Evolutionary conservation across 2,888 invertebrate genomes (phyloP).

Genomic region (Nomada fabriciana): DNA sequence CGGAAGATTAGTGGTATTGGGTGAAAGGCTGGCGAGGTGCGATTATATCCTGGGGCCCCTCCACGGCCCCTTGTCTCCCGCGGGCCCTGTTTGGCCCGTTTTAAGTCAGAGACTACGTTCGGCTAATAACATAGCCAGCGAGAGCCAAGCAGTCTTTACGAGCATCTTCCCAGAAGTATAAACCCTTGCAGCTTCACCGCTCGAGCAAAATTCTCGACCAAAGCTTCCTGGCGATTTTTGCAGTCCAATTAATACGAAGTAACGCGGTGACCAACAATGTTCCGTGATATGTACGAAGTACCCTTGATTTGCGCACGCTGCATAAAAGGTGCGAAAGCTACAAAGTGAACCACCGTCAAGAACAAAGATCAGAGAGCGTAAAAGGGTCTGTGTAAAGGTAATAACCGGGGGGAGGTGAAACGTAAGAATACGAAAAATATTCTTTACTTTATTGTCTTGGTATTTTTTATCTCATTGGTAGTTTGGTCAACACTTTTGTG

Average conservation of each 20-base stretch:
- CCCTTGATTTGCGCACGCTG: slow-evolving; percentile 3
- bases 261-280: slow-evolving; percentile 29
- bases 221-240: slow-evolving; percentile 29
- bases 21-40: slow-evolving; percentile 76
- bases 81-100: slow-evolving; percentile 72
- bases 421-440: background rate
- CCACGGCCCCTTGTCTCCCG: slow-evolving; percentile 65
- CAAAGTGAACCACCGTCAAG: background rate
- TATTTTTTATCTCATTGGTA: background rate
- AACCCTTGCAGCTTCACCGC: slow-evolving; percentile 70
- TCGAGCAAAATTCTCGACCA: background rate
- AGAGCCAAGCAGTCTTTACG: slow-evolving; percentile 82
- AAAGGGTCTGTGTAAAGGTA: too few species aligned
- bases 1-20: slow-evolving; percentile 76
- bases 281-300: slow-evolving; percentile 41
- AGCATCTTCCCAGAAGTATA: slow-evolving; percentile 84
- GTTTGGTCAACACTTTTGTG: background rate
- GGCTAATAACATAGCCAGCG: slow-evolving; percentile 83
- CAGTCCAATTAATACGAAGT: slow-evolving; percentile 79
- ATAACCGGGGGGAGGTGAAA: too few species aligned
- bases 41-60: slow-evolving; percentile 78
- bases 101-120: slow-evolving; percentile 73
- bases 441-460: too few species aligned
- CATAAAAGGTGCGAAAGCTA: slow-evolving; percentile 40
- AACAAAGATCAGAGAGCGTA: slow-evolving; percentile 1